Evolutionary conservation across 1,140 invertebrate genomes (phyloP).

Genomic region (Panagrolaimus sp.): DNA sequence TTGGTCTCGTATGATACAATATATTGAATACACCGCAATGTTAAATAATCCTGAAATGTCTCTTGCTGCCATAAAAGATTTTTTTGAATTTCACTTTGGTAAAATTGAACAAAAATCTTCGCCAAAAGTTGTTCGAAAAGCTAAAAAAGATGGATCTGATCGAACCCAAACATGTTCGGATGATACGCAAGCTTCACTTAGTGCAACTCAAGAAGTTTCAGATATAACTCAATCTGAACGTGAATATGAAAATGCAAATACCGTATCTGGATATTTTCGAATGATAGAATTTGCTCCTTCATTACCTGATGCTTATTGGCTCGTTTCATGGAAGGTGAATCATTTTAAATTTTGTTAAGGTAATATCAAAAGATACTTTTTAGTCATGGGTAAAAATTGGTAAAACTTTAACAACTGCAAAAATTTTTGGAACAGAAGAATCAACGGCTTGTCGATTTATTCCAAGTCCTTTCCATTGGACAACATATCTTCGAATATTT

Average conservation of each 20-base stretch:
- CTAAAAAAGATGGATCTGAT: neutral
- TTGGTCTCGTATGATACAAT: conserved; percentile 47
- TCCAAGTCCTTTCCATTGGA: conserved; percentile 54
- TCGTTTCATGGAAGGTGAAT: conserved; percentile 46
- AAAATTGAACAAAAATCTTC: conserved; percentile 25
- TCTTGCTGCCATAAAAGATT: conserved; percentile 63
- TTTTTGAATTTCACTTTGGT: conserved; percentile 37
- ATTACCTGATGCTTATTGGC: conserved; percentile 45
- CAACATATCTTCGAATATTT: conserved; percentile 52
- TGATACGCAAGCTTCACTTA: neutral
- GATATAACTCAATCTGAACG: neutral
- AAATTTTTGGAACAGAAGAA: neutral
- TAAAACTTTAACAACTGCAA: conserved; percentile 26
- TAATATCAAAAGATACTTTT: neutral
- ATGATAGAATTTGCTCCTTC: conserved; percentile 25
- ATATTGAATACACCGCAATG: conserved; percentile 61
- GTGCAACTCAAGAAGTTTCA: neutral
- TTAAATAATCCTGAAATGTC: conserved; percentile 63
- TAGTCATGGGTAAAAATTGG: conserved; percentile 17
- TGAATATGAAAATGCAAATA: neutral
- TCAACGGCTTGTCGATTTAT: conserved; percentile 23
- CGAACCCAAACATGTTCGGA: conserved; percentile 10
- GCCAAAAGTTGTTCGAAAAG: conserved; percentile 60
- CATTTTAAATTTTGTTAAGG: conserved; percentile 16
- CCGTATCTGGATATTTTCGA: neutral